Evolutionary conservation across 2,797 vertebrate species (phyloP).

Genomic region (Ptychadena robeensis): DNA sequence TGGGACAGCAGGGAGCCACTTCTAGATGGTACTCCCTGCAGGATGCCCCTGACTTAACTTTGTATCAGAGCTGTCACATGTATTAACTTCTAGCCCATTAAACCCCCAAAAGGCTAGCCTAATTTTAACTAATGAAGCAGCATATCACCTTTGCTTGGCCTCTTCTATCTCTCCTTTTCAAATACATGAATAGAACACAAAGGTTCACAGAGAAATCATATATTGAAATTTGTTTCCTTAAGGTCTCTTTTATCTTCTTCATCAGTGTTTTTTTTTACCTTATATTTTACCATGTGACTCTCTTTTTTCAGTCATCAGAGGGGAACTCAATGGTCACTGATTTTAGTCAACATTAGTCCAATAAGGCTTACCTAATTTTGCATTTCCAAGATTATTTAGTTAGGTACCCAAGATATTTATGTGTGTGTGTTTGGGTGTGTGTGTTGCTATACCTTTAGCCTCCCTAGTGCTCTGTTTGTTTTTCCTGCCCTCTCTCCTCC

Average conservation of each 20-base stretch:
- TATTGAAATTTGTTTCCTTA: conserved; percentile 68
- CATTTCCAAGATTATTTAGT: too few species aligned
- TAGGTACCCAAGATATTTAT: too few species aligned
- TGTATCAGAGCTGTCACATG: conserved; percentile 75
- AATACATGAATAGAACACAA: conserved; percentile 75
- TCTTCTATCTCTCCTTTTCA: conserved; percentile 67
- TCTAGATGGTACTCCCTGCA: conserved; percentile 66
- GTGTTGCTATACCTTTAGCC: too few species aligned
- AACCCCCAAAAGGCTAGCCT: conserved; percentile 67
- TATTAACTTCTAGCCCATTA: conserved; percentile 80
- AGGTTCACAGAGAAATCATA: conserved; percentile 76
- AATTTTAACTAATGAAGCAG: conserved; percentile 75
- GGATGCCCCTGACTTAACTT: conserved; percentile 68
- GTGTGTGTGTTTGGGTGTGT: too few species aligned
- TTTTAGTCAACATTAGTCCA: too few species aligned
- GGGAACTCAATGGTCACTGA: too few species aligned
- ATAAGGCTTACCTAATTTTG: too few species aligned
- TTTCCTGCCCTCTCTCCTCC: too few species aligned
- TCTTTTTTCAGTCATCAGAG: too few species aligned
- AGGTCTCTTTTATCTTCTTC: conserved; percentile 74
- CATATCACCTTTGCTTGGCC: conserved; percentile 72
- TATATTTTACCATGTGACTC: not conserved
- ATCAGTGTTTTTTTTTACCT: conserved; percentile 63
- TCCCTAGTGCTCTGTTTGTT: too few species aligned
- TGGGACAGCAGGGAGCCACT: conserved; percentile 68